Conservation (phyloP, 2,113 vertebrate species). For the Erinaceus europaeus region DNA sequence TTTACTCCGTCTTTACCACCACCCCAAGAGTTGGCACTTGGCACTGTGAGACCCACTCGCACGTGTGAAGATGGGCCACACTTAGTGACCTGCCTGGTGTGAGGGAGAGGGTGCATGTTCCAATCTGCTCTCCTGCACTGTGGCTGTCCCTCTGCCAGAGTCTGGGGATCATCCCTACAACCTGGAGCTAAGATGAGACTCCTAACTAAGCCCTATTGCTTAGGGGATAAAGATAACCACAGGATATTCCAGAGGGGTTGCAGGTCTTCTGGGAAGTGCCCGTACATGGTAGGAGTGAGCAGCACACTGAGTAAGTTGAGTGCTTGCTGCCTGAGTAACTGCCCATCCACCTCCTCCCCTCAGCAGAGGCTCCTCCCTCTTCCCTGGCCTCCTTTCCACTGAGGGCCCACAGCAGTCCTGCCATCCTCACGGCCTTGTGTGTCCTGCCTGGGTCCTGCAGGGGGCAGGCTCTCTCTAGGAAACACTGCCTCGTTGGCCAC, state of each 20-base stretch:
- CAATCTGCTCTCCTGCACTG: not conserved
- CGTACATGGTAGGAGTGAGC: not conserved
- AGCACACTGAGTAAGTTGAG: not conserved
- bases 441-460: slow-evolving; percentile 50
- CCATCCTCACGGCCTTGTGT: not conserved
- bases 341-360: not conserved
- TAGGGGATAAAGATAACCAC: not conserved
- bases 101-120: not conserved
- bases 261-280: accelerated
- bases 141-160: not conserved
- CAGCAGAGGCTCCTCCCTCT: not conserved
- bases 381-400: not conserved
- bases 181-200: not conserved
- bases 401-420: not conserved
- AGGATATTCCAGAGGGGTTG: accelerated
- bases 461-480: slow-evolving; percentile 56
- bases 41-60: accelerated
- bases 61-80: not conserved
- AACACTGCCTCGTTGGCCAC: not conserved
- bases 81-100: accelerated
- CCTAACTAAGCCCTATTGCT: not conserved
- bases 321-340: not conserved
- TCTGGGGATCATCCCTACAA: not conserved
- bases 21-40: not conserved
- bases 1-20: not conserved